Evolutionary conservation across 2,888 invertebrate genomes (phyloP), one percentile per base, ranked within the genome.

Genomic region (Oscheius sp.): DNA sequence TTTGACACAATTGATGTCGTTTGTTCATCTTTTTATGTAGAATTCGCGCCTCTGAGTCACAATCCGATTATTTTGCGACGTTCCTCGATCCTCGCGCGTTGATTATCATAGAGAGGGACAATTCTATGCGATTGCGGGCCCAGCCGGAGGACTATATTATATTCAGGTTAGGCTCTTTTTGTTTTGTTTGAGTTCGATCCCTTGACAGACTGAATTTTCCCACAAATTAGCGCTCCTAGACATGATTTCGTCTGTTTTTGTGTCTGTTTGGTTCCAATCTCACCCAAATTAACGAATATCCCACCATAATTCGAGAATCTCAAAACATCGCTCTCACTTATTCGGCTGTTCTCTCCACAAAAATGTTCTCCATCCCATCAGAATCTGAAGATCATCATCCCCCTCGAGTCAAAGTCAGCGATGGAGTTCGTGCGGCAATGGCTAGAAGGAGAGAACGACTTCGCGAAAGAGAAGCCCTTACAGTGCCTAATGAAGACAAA

Each of bases 161-260:
- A 29, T 61, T 61, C 61, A 42, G 61, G 61, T 61, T 8, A 31
- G 61, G n/a, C n/a, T n/a, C n/a, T n/a, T n/a, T n/a, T n/a, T n/a
- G n/a, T n/a, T n/a, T n/a, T n/a, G n/a, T n/a, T n/a, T n/a, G n/a
- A n/a, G n/a, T n/a, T n/a, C n/a, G n/a, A n/a, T n/a, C n/a, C n/a
- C n/a, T n/a, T n/a, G n/a, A n/a, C n/a, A n/a, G n/a, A n/a, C n/a
- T n/a, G n/a, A n/a, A n/a, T n/a, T n/a, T n/a, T n/a, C n/a, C n/a
- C n/a, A n/a, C n/a, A n/a, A n/a, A n/a, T n/a, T n/a, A n/a, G n/a
- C n/a, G n/a, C n/a, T n/a, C n/a, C n/a, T n/a, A n/a, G 37, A 12
- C 37, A 25, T 48, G 10, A 12, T 48, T 23, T 48, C 25, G 10
- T 48, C 48, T 48, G n/a, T 17, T 46, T 10, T 46, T 17, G 8